Base-by-base conservation (phyloP, 2,888 invertebrate genomes). In the Hetaerina titia region DNA sequence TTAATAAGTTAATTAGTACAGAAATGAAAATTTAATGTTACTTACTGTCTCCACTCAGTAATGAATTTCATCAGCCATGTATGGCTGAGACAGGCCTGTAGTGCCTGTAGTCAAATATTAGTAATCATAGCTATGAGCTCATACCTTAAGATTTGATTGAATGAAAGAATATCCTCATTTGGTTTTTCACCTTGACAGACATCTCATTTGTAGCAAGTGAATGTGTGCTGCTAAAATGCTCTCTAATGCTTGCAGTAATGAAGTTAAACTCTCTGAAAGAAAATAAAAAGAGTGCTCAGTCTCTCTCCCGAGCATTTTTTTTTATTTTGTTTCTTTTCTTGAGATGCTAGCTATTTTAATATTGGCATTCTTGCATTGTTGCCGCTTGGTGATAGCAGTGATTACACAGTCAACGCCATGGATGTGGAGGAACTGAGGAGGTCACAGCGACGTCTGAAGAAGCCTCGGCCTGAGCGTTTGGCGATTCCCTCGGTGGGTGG, bases 391-490 rank as follows among this genome's bases (percentile, higher is more conserved):
- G 25, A 95, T 58, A 96, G 96, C 96, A 98, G 98, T 95, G 98
- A 98, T 96, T 99, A 98, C 96, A 98, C 98, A 96, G 98, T 99
- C 87, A 98, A 98, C 96, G 98, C 98, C 95, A 98, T 99, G 98
- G 98, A 99, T 96, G 98, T 98, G 0, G 98, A 98, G 74, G 98
- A 98, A 96, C 97, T 99, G 95, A 97, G 98, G 1, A 98, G 98
- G 96, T 98, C 98, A 0, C 97, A 98, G 96, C 97, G 98, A 2
- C 97, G 98, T 63, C 97, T 97, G 69, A 98, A 98, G 96, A 97
- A 98, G 89, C 96, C 96, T 90, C 96, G 97, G 0, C 96, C 97
- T 0, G 96, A 97, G 0, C 96, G 96, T 31, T 96, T 97, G 7
- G 96, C 97, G 22, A 96, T 96, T 96, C 96, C 89, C 95, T 96